Conservation (phyloP, 2,888 invertebrate species). For the Lampropteryx suffumata region DNA sequence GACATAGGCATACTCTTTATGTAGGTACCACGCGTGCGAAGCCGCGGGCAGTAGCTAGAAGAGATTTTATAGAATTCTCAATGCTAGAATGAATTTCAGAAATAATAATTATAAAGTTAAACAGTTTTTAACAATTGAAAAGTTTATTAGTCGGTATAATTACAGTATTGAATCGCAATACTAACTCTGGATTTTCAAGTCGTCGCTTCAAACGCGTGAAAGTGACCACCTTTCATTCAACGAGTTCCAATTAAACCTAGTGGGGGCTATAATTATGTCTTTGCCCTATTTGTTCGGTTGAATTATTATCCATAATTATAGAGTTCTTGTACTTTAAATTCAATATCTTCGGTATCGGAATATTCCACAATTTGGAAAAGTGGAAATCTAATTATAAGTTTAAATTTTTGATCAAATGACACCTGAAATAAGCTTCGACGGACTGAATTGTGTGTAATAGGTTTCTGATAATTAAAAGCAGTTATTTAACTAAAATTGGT, state of each 20-base stretch:
- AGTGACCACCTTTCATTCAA: slow-evolving; percentile 72
- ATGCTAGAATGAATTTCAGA: slow-evolving; percentile 16
- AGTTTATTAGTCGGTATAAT: slow-evolving; percentile 39
- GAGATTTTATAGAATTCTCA: too few species aligned
- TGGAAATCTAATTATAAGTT: slow-evolving; percentile 63
- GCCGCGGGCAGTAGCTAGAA: too few species aligned
- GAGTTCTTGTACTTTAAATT: slow-evolving; percentile 63
- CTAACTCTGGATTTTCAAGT: slow-evolving; percentile 46
- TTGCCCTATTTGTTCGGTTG: slow-evolving; percentile 72
- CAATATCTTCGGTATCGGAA: slow-evolving; percentile 51
- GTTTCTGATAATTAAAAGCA: slow-evolving; percentile 59
- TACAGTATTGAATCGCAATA: slow-evolving; percentile 53
- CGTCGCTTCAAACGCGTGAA: slow-evolving; percentile 69
- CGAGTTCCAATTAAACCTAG: slow-evolving; percentile 70
- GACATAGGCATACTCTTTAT: too few species aligned
- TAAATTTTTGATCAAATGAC: slow-evolving; percentile 77
- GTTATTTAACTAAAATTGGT: slow-evolving; percentile 45
- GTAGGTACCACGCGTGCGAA: too few species aligned
- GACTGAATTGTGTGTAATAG: slow-evolving; percentile 56
- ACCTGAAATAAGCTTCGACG: slow-evolving; percentile 76
- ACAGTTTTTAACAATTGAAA: slow-evolving; percentile 32
- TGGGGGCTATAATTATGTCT: slow-evolving; percentile 70
- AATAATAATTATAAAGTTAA: slow-evolving; percentile 11
- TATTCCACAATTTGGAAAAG: slow-evolving; percentile 51
- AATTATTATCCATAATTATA: slow-evolving; percentile 72